A percentile compares a stretch with the other conserved stretches of the same genome.
Evolutionary conservation across 2,113 vertebrate genomes (phyloP).

Genomic region (Anolis carolinensis): DNA sequence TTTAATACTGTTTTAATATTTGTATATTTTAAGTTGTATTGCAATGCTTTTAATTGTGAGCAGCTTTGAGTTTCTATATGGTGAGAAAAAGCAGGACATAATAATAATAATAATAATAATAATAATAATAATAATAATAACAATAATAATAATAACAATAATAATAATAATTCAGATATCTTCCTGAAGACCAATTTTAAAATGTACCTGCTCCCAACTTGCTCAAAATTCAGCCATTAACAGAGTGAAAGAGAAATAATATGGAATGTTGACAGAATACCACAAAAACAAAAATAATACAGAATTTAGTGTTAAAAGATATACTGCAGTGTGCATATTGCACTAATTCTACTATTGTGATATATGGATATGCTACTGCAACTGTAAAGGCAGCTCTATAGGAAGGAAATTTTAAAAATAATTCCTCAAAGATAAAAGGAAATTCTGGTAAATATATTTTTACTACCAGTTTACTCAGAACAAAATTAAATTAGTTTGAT

Average conservation of each 20-base stretch:
- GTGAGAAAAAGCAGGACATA: no score
- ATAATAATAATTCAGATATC: no score
- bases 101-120: no score
- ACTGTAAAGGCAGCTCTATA: background rate
- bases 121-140: no score
- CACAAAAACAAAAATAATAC: background rate
- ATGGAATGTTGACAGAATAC: background rate
- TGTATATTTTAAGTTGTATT: no score
- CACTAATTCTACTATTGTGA: background rate
- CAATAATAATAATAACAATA: no score
- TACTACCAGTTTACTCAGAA: background rate
- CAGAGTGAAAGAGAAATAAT: background rate
- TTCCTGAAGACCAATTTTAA: background rate
- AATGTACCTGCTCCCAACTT: background rate
- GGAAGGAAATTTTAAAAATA: background rate
- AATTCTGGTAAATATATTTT: background rate
- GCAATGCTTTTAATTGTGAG: background rate
- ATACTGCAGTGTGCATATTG: background rate
- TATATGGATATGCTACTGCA: background rate
- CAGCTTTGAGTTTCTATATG: no score
- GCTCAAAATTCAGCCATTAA: slow-evolving; percentile 1
- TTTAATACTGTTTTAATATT: no score
- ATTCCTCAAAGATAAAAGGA: background rate
- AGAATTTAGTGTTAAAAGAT: background rate
- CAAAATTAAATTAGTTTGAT: background rate